These are phyloP conservation scores for Podilymbus podiceps DNA, from an alignment of 2,113 vertebrate species.

Conservation along the genomic window DNA sequence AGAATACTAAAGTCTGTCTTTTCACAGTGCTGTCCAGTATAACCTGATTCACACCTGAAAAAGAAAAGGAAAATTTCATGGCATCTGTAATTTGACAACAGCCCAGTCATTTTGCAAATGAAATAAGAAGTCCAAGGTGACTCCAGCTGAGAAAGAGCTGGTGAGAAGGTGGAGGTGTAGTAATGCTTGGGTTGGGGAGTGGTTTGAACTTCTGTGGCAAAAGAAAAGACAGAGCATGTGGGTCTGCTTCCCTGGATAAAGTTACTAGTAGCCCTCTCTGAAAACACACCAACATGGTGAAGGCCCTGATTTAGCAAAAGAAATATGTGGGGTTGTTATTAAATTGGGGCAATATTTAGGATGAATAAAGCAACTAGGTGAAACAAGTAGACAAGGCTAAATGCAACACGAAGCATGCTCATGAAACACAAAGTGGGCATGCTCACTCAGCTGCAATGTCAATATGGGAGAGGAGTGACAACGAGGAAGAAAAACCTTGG, in stretches of 20 bases:
- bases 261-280: neutral
- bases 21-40: constrained; percentile 91
- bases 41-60: constrained; percentile 91
- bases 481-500: neutral
- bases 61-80: neutral
- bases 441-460: neutral
- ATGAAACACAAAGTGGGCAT: neutral
- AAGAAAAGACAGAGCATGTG: neutral
- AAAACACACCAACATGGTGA: fast-evolving
- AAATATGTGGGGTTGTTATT: neutral
- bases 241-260: neutral
- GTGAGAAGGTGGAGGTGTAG: neutral
- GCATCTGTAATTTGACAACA: neutral
- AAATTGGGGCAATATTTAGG: neutral
- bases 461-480: neutral
- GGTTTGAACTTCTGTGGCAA: neutral
- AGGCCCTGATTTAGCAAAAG: neutral
- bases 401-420: neutral
- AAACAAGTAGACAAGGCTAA: neutral
- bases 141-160: neutral
- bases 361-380: neutral
- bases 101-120: neutral
- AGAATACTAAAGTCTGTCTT: constrained; percentile 96
- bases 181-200: neutral
- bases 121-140: neutral